A percentile compares a stretch with the other conserved stretches of the same genome.
These are phyloP conservation scores for Clitarchus hookeri DNA, from an alignment of 2,888 invertebrate species.

Conservation along the genomic window DNA sequence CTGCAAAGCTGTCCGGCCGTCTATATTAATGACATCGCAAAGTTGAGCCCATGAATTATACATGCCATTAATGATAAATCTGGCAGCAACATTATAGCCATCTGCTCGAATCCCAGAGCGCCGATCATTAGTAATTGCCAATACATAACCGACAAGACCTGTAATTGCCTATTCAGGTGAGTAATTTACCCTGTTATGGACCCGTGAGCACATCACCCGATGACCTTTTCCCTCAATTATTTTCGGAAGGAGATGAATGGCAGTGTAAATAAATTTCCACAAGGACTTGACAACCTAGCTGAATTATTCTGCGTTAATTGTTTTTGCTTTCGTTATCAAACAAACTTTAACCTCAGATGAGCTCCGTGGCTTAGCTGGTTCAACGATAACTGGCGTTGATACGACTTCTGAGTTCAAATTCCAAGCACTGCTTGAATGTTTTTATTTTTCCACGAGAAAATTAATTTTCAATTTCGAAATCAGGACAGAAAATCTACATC, in stretches of 20 bases:
- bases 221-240: background rate
- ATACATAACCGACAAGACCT: background rate
- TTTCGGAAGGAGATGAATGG: background rate
- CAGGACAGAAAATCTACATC: no score
- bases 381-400: no score
- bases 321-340: no score
- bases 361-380: no score
- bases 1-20: background rate
- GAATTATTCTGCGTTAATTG: background rate
- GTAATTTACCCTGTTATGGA: background rate
- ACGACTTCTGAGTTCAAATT: no score
- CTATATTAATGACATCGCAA: background rate
- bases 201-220: background rate
- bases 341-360: no score
- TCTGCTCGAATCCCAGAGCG: background rate
- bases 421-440: no score
- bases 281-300: background rate
- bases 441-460: no score
- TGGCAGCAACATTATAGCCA: background rate
- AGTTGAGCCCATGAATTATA: background rate
- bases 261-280: background rate
- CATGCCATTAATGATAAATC: background rate
- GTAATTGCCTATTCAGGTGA: conserved; percentile 1
- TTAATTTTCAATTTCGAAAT: no score
- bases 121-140: background rate